A percentile compares a stretch with the other conserved stretches of the same genome.
Conservation (phyloP, 2,797 vertebrate genomes). For the Acipenser transmontanus region DNA sequence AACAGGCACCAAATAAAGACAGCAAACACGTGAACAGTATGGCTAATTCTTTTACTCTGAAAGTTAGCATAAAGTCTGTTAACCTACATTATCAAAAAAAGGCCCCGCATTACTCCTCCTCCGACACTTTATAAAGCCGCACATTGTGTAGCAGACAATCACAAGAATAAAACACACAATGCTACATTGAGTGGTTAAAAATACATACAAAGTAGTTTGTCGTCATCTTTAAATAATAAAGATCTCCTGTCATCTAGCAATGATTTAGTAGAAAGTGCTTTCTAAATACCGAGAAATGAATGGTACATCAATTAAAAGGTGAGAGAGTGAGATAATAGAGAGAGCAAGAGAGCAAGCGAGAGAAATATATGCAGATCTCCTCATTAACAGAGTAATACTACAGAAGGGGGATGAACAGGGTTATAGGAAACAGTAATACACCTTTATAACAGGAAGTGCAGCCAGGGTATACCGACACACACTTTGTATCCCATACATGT, state of each 20-base stretch:
- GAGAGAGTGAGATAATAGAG: slow-evolving; percentile 5
- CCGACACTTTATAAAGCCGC: slow-evolving; percentile 60
- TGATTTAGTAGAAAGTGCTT: slow-evolving; percentile 84
- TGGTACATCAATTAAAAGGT: slow-evolving; percentile 5
- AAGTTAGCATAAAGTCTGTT: slow-evolving; percentile 73
- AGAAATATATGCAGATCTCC: slow-evolving; percentile 24
- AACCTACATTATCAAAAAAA: slow-evolving; percentile 81
- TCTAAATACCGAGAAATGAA: slow-evolving; percentile 66
- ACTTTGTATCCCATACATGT: too few relatives aligned
- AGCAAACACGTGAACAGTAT: slow-evolving; percentile 41
- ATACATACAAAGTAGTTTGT: slow-evolving; percentile 68
- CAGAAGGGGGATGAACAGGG: not conserved
- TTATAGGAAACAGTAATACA: not conserved
- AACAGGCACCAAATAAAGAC: not conserved
- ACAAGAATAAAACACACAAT: slow-evolving; percentile 74
- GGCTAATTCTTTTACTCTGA: slow-evolving; percentile 70
- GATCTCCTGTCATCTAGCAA: slow-evolving; percentile 60
- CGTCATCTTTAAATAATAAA: slow-evolving; percentile 73
- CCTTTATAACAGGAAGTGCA: not conserved
- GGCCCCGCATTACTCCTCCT: slow-evolving; percentile 58
- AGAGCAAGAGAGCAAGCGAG: slow-evolving; percentile 39
- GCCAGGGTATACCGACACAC: too few relatives aligned
- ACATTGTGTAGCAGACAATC: slow-evolving; percentile 73
- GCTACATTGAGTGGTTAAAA: slow-evolving; percentile 81
- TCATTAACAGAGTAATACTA: slow-evolving; percentile 15